Base-by-base conservation (phyloP, 2,888 invertebrate species). In the Syrista parreyssii region DNA sequence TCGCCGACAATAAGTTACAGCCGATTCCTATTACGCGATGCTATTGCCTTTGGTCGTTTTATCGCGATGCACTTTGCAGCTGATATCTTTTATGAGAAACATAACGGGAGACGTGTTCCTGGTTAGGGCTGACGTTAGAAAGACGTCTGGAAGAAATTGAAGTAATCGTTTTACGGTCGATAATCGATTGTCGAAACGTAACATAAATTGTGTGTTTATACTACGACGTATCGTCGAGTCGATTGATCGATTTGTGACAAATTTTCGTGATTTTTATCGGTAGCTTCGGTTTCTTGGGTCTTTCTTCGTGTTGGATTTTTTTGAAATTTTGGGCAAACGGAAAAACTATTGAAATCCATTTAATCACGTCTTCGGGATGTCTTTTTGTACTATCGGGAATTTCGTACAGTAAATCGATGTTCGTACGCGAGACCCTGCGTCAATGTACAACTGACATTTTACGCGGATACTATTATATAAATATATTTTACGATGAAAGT, bases 401-500 rank as follows among this genome's bases (percentile, higher is more conserved):
- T 23, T 55, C 23, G 4, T 34, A 34, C 40, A 23, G 40, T 0
- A 55, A 23, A 55, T 23, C 23, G 40, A 55, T 23, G 9, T 23
- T 15, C 4, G 40, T 6, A 55, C 40, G 23, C 40, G 40, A 2
- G 40, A 55, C 40, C 2, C 40, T 9, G 23, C 23, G 40, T 55
- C 40, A 23, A 23, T 6, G 23, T 23, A 23, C 23, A 23, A 15
- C 40, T 23, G 15, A 55, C 9, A 55, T 23, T 15, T 23, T 55
- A 23, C 23, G 40, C 23, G 40, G 40, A 55, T 55, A 55, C 40
- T 55, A 23, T 55, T 69, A 80, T 68, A 76, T 73, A 78, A 75
- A 76, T 84, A 82, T 84, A 83, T 84, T 84, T 85, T 83, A 84
- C 80, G 80, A 86, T 86, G 85, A 85, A 85, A 86, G 86, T 85